Conservation (phyloP, 92 coral and sea anemone genomes). For the Umimayanthus chanpuru region DNA sequence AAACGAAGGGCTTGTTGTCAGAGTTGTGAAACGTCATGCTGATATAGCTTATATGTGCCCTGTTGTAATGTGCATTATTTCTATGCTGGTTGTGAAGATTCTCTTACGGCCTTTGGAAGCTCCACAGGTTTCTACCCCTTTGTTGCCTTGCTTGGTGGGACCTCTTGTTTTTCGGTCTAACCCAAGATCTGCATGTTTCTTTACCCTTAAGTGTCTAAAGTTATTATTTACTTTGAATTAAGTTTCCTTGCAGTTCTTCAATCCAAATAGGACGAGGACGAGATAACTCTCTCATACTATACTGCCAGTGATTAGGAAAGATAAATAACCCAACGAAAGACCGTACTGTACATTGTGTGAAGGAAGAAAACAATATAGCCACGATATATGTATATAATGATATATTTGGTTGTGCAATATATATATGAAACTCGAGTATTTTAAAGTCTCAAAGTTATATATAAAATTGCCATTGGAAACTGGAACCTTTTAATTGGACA, state of each 20-base stretch:
- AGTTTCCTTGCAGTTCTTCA: not conserved
- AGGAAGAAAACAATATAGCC: no score
- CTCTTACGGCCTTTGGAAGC: conserved; percentile 29
- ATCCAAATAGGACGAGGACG: not conserved
- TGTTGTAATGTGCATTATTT: conserved; percentile 39
- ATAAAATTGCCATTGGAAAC: no score
- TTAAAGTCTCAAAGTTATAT: no score
- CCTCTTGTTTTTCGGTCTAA: conserved; percentile 30
- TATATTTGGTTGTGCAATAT: no score
- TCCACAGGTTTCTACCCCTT: conserved; percentile 49
- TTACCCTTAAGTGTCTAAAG: not conserved
- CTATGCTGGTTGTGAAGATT: not conserved
- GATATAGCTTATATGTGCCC: conserved; percentile 26
- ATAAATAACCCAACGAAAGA: no score
- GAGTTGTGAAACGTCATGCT: not conserved
- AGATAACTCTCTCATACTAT: no score
- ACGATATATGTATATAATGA: no score
- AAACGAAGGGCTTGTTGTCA: conserved; percentile 5
- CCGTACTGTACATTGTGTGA: no score
- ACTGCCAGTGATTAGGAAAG: no score
- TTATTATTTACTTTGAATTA: not conserved
- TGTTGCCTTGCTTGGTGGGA: conserved; percentile 47
- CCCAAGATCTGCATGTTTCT: conserved; percentile 50
- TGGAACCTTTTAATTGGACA: no score
- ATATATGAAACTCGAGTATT: no score